Evolutionary conservation across 2,888 invertebrate genomes (phyloP).

Genomic region (Aleiodes testaceus): DNA sequence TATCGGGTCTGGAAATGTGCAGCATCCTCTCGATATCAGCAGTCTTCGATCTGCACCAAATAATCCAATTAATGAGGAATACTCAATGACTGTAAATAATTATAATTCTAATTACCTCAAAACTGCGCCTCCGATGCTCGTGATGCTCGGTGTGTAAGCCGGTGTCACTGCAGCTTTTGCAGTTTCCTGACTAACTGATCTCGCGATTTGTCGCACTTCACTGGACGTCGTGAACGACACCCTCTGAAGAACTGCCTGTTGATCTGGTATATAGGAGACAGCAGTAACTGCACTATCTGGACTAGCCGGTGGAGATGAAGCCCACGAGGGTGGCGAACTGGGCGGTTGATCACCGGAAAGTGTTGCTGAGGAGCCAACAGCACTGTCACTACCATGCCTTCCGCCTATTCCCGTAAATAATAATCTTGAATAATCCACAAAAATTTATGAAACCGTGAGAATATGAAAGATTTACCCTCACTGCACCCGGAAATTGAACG

Average conservation of each 20-base stretch:
- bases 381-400: constrained; percentile 76
- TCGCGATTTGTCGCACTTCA: constrained; percentile 74
- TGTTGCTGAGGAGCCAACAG: constrained; percentile 79
- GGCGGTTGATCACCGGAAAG: constrained; percentile 75
- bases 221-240: constrained; percentile 79
- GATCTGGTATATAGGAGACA: constrained; percentile 76
- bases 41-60: constrained; percentile 75
- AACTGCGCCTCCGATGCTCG: constrained; percentile 80
- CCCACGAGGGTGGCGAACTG: constrained; percentile 77
- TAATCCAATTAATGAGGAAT: not conserved
- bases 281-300: constrained; percentile 76
- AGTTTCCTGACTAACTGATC: constrained; percentile 63
- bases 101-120: constrained; percentile 69
- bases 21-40: constrained; percentile 80
- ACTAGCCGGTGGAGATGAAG: constrained; percentile 77
- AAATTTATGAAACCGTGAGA: not conserved
- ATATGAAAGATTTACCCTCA: constrained; percentile 59
- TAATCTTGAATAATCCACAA: not conserved
- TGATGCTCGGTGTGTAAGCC: constrained; percentile 75
- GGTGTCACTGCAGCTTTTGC: constrained; percentile 59
- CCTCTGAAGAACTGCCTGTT: constrained; percentile 74
- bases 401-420: constrained; percentile 65
- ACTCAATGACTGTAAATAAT: not conserved
- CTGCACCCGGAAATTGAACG: constrained; percentile 67
- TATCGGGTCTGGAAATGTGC: constrained; percentile 73